These are phyloP conservation scores for Drosophila novamexicana DNA, from an alignment of 1,140 invertebrate species.

Conservation along the genomic window DNA sequence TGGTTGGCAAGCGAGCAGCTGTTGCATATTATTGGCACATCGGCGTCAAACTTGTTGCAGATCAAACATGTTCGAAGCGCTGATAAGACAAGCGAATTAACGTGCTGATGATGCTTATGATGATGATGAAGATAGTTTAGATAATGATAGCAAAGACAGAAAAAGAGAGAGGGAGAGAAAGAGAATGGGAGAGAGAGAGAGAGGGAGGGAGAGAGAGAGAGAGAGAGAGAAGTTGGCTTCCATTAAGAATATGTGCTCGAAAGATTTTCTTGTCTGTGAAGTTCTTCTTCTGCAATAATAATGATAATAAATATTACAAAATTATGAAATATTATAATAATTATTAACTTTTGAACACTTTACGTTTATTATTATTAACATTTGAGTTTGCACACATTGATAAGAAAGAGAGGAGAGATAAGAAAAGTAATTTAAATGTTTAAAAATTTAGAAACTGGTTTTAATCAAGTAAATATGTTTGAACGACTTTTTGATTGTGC, in stretches of 20 bases:
- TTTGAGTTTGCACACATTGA: no score
- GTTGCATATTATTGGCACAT: constrained; percentile 80
- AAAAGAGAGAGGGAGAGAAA: background rate
- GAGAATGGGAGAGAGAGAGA: background rate
- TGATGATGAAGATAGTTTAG: background rate
- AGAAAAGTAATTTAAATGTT: no score
- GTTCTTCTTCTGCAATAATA: no score
- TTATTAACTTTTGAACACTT: no score
- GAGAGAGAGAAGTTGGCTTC: background rate
- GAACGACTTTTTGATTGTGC: no score
- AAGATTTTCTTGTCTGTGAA: no score
- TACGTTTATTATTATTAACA: no score
- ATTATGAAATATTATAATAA: no score
- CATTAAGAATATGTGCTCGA: background rate
- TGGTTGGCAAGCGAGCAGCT: constrained; percentile 45
- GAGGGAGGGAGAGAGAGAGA: background rate
- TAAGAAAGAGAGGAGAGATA: no score
- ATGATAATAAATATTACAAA: background rate
- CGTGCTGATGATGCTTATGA: background rate
- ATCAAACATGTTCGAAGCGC: constrained; percentile 64
- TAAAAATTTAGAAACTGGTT: no score
- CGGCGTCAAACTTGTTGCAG: constrained; percentile 57
- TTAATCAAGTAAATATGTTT: no score
- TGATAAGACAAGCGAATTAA: constrained; percentile 52
- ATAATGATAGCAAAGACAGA: background rate